Evolutionary conservation across 2,797 vertebrate genomes (phyloP).

Genomic region (Euthynnus affinis): DNA sequence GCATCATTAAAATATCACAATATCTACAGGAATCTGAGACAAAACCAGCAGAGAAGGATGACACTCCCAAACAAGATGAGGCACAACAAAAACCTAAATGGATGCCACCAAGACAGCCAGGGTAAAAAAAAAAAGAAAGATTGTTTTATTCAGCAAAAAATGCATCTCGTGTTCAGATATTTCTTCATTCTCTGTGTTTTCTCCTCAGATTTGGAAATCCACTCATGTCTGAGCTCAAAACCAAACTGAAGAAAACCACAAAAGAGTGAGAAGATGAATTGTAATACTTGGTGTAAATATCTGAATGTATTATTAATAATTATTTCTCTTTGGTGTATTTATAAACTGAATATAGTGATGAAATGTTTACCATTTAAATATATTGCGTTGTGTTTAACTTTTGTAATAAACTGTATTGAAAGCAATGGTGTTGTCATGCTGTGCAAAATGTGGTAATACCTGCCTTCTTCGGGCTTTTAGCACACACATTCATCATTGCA

Average conservation of each 20-base stretch:
- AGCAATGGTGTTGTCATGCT: not conserved
- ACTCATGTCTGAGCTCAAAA: slow-evolving; percentile 86
- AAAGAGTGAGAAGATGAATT: slow-evolving; percentile 69
- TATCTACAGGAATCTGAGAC: slow-evolving; percentile 62
- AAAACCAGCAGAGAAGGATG: slow-evolving; percentile 51
- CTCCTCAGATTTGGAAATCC: slow-evolving; percentile 83
- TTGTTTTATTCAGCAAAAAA: not conserved
- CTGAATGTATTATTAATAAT: slow-evolving; percentile 26
- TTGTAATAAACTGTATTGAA: slow-evolving; percentile 59
- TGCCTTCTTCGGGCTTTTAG: not conserved
- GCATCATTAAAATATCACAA: not conserved
- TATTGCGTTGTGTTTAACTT: not conserved
- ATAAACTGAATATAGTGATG: slow-evolving; percentile 11
- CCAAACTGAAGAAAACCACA: slow-evolving; percentile 84
- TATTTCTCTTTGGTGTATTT: slow-evolving; percentile 42
- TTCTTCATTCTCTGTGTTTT: slow-evolving; percentile 26
- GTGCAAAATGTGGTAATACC: not conserved
- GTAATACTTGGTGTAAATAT: slow-evolving; percentile 25
- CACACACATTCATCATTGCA: not conserved
- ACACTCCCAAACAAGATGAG: slow-evolving; percentile 57
- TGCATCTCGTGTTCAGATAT: not conserved
- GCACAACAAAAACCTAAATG: slow-evolving; percentile 75
- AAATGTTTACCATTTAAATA: not conserved
- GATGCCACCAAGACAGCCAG: slow-evolving; percentile 81
- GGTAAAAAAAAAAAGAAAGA: slow-evolving; percentile 67